Evolutionary conservation across 1,140 invertebrate genomes (phyloP), one percentile per base, ranked within the genome.

Genomic region (Brachionus sp.): DNA sequence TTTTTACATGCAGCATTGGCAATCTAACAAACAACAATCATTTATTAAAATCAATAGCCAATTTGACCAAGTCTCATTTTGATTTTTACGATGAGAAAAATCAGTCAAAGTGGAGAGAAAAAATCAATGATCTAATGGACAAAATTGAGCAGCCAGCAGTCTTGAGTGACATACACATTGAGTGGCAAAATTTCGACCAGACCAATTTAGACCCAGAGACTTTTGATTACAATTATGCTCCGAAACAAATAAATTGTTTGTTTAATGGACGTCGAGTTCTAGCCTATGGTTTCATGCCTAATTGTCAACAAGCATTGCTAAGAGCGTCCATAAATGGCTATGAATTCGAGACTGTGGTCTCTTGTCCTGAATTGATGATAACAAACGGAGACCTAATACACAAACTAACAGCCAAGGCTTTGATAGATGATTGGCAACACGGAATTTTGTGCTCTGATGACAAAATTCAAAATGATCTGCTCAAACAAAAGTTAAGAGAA

Each of bases 361-460:
- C 87, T 1, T 88, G 88, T 5, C 86, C 86, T 53, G 87, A 88
- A 16, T 85, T 88, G 7, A 86, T 84, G 73, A 86, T 87, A 13
- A 87, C 87, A 9, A 84, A 77, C 73, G 88, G 88, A 78, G 83
- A 86, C 85, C 86, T 88, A 83, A 33, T 86, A 3, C 88, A 89
- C 82, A 83, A 86, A 19, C 77, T 89, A 57, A 87, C 88, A 23
- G 88, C 88, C 7, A 86, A 86, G 80, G 86, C 86, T 29, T 82
- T 88, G 13, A 88, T 88, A 39, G 84, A 86, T 73, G 88, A 89
- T 84, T 89, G 88, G 88, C 86, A 88, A 82, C 85, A 86, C 84
- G 88, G 88, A 83, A 68, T 87, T 19, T 84, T 88, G 5, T 86
- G 86, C 19, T 12, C 37, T 16, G 66, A 84, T 80, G 87, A 88